Evolutionary conservation across 2,888 invertebrate species (phyloP).

Genomic region (Cerastis rubricosa): DNA sequence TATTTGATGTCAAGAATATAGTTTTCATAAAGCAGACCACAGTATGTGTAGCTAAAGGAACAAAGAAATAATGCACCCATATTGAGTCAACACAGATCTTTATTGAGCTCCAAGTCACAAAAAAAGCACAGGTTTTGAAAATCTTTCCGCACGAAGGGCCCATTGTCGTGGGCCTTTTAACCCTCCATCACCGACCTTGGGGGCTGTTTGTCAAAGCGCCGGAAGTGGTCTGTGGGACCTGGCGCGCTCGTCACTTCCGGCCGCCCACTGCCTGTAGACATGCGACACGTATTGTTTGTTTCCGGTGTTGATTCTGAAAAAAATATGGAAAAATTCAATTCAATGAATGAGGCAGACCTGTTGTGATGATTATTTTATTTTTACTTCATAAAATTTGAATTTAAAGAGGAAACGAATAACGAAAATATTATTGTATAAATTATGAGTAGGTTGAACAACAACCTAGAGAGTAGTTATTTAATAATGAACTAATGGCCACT

Average conservation of each 20-base stretch:
- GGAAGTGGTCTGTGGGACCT: slow-evolving; percentile 80
- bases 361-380: not conserved
- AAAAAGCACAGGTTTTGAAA: slow-evolving; percentile 44
- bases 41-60: not conserved
- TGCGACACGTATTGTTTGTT: slow-evolving; percentile 74
- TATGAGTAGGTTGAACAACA: not conserved
- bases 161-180: slow-evolving; percentile 60
- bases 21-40: not conserved
- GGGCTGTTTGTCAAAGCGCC: slow-evolving; percentile 83
- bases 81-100: not conserved
- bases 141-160: slow-evolving; percentile 38
- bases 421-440: not conserved
- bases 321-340: slow-evolving; percentile 33
- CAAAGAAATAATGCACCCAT: not conserved
- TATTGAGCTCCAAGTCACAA: slow-evolving; percentile 27
- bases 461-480: not conserved
- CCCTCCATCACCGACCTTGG: slow-evolving; percentile 70
- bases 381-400: not conserved
- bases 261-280: slow-evolving; percentile 71
- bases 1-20: no score
- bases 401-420: not conserved
- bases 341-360: not conserved
- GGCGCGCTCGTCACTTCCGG: slow-evolving; percentile 77
- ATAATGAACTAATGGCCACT: not conserved
- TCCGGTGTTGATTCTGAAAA: slow-evolving; percentile 66